Percentiles rank a stretch among this genome's conserved stretches.
Evolutionary conservation across 2,888 invertebrate genomes (phyloP).

Genomic region (Drosophila quinaria): DNA sequence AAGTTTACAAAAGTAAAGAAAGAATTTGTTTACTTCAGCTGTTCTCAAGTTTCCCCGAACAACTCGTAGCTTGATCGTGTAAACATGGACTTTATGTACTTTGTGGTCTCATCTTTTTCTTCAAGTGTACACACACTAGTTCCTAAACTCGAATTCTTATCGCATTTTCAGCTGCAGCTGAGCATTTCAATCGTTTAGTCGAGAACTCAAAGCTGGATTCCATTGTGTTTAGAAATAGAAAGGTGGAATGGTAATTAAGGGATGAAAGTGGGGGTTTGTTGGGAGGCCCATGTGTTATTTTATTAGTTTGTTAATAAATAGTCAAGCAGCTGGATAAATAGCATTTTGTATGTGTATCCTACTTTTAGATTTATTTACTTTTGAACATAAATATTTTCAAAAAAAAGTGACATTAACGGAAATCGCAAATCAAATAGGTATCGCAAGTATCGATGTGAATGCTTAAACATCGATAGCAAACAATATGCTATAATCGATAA

Average conservation of each 20-base stretch:
- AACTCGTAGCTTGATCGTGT: not conserved
- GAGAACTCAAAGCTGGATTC: not conserved
- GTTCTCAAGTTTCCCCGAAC: not conserved
- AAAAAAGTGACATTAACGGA: not conserved
- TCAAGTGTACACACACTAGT: conserved; percentile 10
- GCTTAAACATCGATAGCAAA: conserved; percentile 10
- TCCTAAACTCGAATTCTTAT: not conserved
- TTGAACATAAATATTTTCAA: too few species aligned
- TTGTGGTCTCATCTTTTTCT: conserved; percentile 8
- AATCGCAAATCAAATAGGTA: not conserved
- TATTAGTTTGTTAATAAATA: not conserved
- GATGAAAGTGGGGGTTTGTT: too few species aligned
- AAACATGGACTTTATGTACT: not conserved
- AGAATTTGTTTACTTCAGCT: not conserved
- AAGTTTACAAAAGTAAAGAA: not conserved
- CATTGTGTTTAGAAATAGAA: too few species aligned
- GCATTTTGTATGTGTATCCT: not conserved
- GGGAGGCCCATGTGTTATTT: not conserved
- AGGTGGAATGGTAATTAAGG: too few species aligned
- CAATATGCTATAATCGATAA: conserved; percentile 23
- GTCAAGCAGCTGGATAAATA: not conserved
- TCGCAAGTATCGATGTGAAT: not conserved
- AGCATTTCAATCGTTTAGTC: not conserved
- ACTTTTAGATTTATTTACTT: not conserved
- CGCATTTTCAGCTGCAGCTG: not conserved